These are phyloP conservation scores for Hippocampus kuda DNA, from an alignment of 2,797 vertebrate species.

Conservation along the genomic window DNA sequence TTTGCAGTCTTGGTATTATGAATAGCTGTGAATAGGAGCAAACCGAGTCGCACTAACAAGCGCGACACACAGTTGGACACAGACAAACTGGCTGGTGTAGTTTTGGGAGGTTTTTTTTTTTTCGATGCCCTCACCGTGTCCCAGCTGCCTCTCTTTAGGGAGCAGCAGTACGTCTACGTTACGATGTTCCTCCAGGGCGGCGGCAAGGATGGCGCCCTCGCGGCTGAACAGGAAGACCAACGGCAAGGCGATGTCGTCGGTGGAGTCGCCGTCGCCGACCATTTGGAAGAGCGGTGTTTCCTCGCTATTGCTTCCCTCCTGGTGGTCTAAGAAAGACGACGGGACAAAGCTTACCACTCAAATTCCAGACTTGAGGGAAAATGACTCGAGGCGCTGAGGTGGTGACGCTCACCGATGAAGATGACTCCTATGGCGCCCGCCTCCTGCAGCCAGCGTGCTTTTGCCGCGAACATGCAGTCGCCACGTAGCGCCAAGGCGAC, in stretches of 20 bases:
- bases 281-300: conserved; percentile 76
- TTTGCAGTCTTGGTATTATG: background rate
- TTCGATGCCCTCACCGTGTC: conserved; percentile 51
- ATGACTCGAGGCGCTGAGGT: background rate
- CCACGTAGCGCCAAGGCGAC: conserved; percentile 68
- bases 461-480: conserved; percentile 74
- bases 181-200: conserved; percentile 63
- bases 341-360: background rate
- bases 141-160: conserved; percentile 66
- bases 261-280: conserved; percentile 72
- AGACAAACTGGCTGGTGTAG: background rate
- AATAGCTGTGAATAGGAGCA: background rate
- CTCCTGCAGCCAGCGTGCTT: conserved; percentile 69
- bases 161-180: conserved; percentile 73
- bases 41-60: background rate
- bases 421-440: conserved; percentile 69
- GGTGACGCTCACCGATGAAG: conserved; percentile 62
- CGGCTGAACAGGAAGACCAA: conserved; percentile 71
- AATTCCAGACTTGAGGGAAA: background rate
- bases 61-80: background rate
- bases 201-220: conserved; percentile 64
- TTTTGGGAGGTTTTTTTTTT: background rate
- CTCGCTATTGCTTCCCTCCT: conserved; percentile 66
- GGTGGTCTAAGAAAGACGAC: conserved; percentile 57
- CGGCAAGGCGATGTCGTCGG: conserved; percentile 64